Evolutionary conservation across 2,888 invertebrate species (phyloP).

Genomic region (Sycophila texana): DNA sequence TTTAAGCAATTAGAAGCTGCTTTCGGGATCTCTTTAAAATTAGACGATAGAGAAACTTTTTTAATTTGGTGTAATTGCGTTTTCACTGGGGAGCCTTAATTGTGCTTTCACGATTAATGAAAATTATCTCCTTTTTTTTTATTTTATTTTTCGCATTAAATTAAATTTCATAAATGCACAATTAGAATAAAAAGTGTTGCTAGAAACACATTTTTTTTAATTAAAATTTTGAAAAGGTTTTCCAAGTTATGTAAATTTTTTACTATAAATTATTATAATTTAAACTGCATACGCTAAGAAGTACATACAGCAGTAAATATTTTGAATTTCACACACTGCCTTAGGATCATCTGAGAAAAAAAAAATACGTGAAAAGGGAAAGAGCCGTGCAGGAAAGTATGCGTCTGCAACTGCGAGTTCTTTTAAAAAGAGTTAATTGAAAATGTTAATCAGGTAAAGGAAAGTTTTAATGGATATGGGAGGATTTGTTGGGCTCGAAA

Average conservation of each 20-base stretch:
- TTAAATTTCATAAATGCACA: no score
- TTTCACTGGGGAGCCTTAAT: no score
- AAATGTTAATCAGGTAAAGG: conserved; percentile 48
- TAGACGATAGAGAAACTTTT: neutral
- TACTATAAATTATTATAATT: conserved; percentile 2
- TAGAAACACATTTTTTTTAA: no score
- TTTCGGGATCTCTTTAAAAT: conserved; percentile 5
- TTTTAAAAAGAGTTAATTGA: conserved; percentile 48
- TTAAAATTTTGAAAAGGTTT: neutral
- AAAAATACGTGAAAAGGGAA: neutral
- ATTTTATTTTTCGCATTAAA: no score
- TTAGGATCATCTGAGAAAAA: neutral
- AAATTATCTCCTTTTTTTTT: no score
- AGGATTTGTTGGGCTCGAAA: conserved; percentile 5
- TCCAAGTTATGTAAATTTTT: neutral
- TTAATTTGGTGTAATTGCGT: no score
- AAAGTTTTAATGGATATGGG: conserved; percentile 50
- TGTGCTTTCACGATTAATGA: no score
- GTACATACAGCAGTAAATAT: neutral
- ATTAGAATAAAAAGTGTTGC: no score
- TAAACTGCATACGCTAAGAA: neutral
- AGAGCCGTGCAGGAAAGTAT: neutral
- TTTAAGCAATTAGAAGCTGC: conserved; percentile 2
- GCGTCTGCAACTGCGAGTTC: neutral
- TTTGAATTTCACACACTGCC: neutral